Base-by-base conservation (phyloP, 2,113 vertebrate genomes). In the Leucopsar rothschildi region DNA sequence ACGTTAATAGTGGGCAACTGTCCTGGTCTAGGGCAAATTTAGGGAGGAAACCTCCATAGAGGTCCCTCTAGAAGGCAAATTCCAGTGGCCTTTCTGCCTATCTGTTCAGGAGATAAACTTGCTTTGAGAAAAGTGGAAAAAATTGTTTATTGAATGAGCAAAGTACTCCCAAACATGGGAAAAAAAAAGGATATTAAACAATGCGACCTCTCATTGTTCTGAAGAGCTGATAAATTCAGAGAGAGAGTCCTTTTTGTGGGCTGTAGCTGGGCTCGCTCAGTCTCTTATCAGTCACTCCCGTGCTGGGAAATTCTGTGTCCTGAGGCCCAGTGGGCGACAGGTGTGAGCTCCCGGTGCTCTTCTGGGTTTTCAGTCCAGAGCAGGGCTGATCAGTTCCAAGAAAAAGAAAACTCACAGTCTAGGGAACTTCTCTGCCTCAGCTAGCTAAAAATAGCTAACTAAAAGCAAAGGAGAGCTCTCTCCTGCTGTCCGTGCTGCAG, bases 321-420 rank as follows among this genome's bases (percentile, higher is more conserved):
- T 14, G 15, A 9, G 25, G 33, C 33, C 55, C 3, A 2, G 11
- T 59, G 55, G 33, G 5, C 14, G 18, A 28, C 40, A 59, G 25
- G 25, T 8, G 5, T 29, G 55, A 37, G 19, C 19, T 59, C 11
- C 11, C 0, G 1, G 5, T 15, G 9, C 25, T 60, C 29, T 60
- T 37, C 15, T 31, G 56, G 5, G 11, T 47, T 76, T 37, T 60
- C n/a, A 53, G 50, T 52, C 50, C 50, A 52, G 27, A 28, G 50
- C 27, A 52, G 50, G 27, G 25, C 50, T 52, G 27, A 52, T 28
- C 50, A 17, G 50, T 52, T 52, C 25, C 50, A 52, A 52, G 27
- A 28, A 52, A 50, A 28, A 52, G 42, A 28, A 27, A 28, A 52
- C 9, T 52, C 50, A 52, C 27, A 10, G 27, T 52, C 15, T 27